phyloP scores from a whole-genome alignment of 2,888 invertebrate genomes.

The Odontothrips loti region DNA sequence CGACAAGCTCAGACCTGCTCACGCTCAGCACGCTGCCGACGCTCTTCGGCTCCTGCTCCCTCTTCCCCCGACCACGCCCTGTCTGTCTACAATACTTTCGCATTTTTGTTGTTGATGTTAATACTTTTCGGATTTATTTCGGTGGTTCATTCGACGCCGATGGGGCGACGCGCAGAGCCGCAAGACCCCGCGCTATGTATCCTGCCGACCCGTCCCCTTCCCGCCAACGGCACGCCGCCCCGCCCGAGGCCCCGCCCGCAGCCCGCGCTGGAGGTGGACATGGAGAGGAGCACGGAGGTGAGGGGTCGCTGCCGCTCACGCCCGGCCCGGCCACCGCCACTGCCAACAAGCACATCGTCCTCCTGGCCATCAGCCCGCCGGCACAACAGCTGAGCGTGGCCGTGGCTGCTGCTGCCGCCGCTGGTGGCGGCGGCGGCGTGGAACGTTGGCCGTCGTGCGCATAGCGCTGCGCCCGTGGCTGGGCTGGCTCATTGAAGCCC shows the following conservation, averaged over 20 bases:
- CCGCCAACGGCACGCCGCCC: not conserved
- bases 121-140: too few relatives aligned
- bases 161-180: too few relatives aligned
- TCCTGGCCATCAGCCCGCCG: too few relatives aligned
- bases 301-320: too few relatives aligned
- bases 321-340: not conserved
- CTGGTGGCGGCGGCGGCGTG: not conserved
- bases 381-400: not conserved
- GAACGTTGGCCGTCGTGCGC: not conserved
- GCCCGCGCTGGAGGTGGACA: too few relatives aligned
- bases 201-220: not conserved
- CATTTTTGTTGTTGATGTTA: too few relatives aligned
- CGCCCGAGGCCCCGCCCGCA: slow-evolving; percentile 7
- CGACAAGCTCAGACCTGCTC: not conserved
- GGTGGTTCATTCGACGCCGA: too few relatives aligned
- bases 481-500: slow-evolving; percentile 14
- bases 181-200: too few relatives aligned
- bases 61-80: too few relatives aligned
- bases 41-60: too few relatives aligned
- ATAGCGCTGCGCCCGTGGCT: not conserved
- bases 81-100: too few relatives aligned
- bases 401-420: slow-evolving; percentile 7
- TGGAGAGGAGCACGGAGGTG: too few relatives aligned
- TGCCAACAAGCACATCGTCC: not conserved
- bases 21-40: not conserved